phyloP scores from a whole-genome alignment of 92 coral and sea anemone genomes.

The Porites rus region DNA sequence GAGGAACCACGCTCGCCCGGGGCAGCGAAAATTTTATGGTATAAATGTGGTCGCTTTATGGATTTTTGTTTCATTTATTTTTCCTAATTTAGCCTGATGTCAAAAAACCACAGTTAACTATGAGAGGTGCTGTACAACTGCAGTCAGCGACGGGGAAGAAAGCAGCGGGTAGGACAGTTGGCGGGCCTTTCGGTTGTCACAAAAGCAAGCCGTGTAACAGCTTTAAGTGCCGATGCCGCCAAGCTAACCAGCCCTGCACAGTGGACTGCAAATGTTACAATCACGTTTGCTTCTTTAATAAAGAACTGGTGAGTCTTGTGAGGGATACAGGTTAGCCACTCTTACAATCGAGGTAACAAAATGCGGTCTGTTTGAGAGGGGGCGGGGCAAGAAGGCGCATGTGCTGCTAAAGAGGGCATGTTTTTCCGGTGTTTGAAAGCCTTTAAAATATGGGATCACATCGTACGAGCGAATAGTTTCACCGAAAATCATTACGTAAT shows the following conservation, averaged over 20 bases:
- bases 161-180: neutral
- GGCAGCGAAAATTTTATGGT: too few species aligned
- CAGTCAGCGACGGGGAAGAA: constrained; percentile 1
- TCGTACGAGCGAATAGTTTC: too few species aligned
- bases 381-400: neutral
- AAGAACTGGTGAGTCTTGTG: constrained; percentile 1
- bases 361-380: neutral
- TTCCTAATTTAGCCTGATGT: neutral
- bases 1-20: too few species aligned
- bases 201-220: constrained; percentile 45
- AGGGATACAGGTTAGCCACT: neutral
- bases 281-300: constrained; percentile 9
- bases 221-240: constrained; percentile 46
- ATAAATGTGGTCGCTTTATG: too few species aligned
- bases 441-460: too few species aligned
- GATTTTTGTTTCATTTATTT: too few species aligned
- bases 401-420: neutral
- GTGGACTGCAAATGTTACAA: constrained; percentile 22
- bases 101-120: neutral
- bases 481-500: too few species aligned
- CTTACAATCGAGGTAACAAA: neutral
- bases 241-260: constrained; percentile 30
- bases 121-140: constrained; percentile 42
- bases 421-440: too few species aligned
- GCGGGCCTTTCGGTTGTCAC: constrained; percentile 25